Base-by-base conservation (phyloP, 30 jellyfish, hydroid and myxozoan species). In the Hydractinia symbiolongicarpus region DNA sequence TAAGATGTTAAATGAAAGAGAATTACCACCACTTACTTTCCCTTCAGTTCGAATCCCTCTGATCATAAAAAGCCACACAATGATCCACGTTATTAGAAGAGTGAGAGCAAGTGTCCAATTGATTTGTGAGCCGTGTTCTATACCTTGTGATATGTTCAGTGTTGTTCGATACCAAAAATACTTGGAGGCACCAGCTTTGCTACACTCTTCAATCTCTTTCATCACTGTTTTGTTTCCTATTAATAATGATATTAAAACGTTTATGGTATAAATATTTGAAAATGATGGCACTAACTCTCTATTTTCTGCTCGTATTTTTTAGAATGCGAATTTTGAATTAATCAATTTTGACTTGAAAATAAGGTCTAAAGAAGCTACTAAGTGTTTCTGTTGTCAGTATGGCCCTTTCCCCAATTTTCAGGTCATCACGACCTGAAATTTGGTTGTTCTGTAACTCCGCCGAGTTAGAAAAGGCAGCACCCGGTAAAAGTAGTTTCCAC, bases 161-260 rank as follows among this genome's bases (percentile, higher is more conserved):
- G 99, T 94, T 5, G 96, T 84, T 21, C 99, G 89, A 56, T 94
- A 94, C 99, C 99, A 94, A 76, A 94, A 94, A 73, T 88, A 94
- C 16, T 81, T 79, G 4, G 96, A 88, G 20, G 99, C 95, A 19
- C 94, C 89, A 61, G 97, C 95, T 53, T 83, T 83, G 44, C 66
- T 70, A 76, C 99, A 94, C 68, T 94, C 99, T 16, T 84, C 88
- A 3, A 84, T 86, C 5, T 81, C 86, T 8, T 19, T 77, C 49
- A 44, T 62, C 53, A 72, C 4, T 17, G 96, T 87, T 58, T 30
- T 70, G 74, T 93, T 93, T 9, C 96, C 98, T 93, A 64, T 30
- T 30, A 30, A 30, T 2, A 30, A 30, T 30, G 44, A 2, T 30
- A 30, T 30, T 30, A 30, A 30, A 30, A 30, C 44, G 44, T 30